A percentile compares a stretch with the other conserved stretches of the same genome.
phyloP scores from a whole-genome alignment of 2,888 invertebrate species.

The Galeruca laticollis region DNA sequence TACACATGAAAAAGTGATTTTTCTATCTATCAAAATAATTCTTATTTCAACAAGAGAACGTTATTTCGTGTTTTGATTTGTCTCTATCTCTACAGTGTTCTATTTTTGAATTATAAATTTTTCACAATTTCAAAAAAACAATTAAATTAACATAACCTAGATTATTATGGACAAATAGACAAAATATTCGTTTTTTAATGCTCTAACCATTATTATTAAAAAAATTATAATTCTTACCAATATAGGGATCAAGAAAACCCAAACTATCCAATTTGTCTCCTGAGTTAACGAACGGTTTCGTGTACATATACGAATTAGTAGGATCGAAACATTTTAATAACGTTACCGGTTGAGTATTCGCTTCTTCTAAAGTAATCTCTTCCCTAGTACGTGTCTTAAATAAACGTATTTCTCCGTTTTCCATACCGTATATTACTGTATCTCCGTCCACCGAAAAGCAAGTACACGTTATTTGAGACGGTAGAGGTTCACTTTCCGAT shows the following conservation, averaged over 20 bases:
- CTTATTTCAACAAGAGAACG: no score
- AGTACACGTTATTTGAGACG: slow-evolving; percentile 53
- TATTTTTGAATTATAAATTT: no score
- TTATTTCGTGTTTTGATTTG: no score
- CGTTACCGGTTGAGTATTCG: slow-evolving; percentile 42
- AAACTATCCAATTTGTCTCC: slow-evolving; percentile 41
- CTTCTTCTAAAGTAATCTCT: slow-evolving; percentile 5
- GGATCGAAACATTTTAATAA: slow-evolving; percentile 51
- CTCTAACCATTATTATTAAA: no score
- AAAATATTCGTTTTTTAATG: no score
- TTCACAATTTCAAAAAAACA: no score
- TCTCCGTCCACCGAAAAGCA: slow-evolving; percentile 59
- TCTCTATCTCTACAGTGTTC: no score
- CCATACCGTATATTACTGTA: slow-evolving; percentile 58
- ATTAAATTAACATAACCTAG: no score
- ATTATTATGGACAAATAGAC: no score
- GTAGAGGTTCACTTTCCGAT: slow-evolving; percentile 53
- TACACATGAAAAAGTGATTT: no score
- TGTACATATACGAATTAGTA: slow-evolving; percentile 24
- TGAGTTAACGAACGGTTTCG: slow-evolving; percentile 19
- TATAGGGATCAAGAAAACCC: slow-evolving; percentile 28
- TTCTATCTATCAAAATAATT: no score
- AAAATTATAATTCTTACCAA: no score
- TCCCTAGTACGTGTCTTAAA: slow-evolving; percentile 55
- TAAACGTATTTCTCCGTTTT: slow-evolving; percentile 56